Evolutionary conservation across 1,140 invertebrate genomes (phyloP).

Genomic region (Megalonaias nervosa): DNA sequence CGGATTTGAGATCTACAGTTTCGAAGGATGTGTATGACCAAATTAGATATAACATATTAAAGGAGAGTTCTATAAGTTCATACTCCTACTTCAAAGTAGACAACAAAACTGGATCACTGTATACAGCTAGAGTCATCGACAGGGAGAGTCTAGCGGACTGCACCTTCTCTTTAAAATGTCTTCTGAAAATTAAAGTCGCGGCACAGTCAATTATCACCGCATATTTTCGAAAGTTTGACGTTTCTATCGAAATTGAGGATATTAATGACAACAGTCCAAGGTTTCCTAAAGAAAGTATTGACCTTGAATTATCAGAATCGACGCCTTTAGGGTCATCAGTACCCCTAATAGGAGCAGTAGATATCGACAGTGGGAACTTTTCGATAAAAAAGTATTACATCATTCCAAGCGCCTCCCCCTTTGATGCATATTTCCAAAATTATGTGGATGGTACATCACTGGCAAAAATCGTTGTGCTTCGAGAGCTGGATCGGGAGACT

Average conservation of each 20-base stretch:
- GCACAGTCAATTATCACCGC: conserved; percentile 51
- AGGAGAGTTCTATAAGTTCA: conserved; percentile 27
- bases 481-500: conserved; percentile 85
- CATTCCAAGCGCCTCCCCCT: conserved; percentile 31
- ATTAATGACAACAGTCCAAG: conserved; percentile 92
- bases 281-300: conserved; percentile 74
- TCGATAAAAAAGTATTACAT: conserved; percentile 52
- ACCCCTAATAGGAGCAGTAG: conserved; percentile 47
- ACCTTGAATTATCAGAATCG: conserved; percentile 47
- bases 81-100: conserved; percentile 40
- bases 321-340: conserved; percentile 35
- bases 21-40: conserved; percentile 32
- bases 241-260: conserved; percentile 84
- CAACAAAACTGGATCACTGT: conserved; percentile 35
- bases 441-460: conserved; percentile 48
- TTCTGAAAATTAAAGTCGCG: conserved; percentile 44
- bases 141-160: conserved; percentile 42
- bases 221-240: conserved; percentile 69
- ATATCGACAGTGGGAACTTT: conserved; percentile 50
- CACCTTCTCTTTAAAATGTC: conserved; percentile 44
- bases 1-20: conserved; percentile 30
- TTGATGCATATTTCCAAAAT: conserved; percentile 41
- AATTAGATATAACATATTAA: conserved; percentile 38
- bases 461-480: conserved; percentile 45
- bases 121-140: conserved; percentile 36